Conservation (phyloP, 2,797 vertebrate species). For the Myotis daubentonii region DNA sequence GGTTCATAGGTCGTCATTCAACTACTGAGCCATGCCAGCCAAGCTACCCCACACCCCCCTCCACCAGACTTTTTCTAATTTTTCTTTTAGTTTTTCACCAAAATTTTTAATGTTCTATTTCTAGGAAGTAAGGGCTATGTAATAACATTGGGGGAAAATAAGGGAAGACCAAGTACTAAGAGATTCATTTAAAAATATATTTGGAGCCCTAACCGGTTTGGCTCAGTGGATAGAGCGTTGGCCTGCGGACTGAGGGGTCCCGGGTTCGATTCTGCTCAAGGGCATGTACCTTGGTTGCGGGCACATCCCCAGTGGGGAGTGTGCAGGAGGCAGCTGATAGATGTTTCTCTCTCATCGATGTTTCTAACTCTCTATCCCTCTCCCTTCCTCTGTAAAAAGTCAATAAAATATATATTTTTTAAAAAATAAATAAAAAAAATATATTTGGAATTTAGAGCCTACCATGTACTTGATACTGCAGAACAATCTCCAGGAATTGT, state of each 20-base stretch:
- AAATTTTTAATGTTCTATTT: neutral
- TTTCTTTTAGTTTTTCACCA: neutral
- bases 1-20: neutral
- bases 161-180: neutral
- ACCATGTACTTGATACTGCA: neutral
- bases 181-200: neutral
- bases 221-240: no score
- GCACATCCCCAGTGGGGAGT: no score
- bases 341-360: no score
- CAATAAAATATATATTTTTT: no score
- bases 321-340: no score
- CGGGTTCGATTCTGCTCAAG: no score
- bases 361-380: no score
- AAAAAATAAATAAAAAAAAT: neutral
- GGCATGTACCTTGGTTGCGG: no score
- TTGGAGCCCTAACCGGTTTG: neutral
- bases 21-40: neutral
- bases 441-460: neutral
- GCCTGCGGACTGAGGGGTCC: no score
- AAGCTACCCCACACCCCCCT: neutral
- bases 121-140: neutral
- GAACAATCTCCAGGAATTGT: neutral
- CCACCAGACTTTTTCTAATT: neutral
- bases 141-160: neutral
- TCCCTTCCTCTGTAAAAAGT: no score